Evolutionary conservation across 2,797 vertebrate genomes (phyloP).

Genomic region (Characodon lateralis): DNA sequence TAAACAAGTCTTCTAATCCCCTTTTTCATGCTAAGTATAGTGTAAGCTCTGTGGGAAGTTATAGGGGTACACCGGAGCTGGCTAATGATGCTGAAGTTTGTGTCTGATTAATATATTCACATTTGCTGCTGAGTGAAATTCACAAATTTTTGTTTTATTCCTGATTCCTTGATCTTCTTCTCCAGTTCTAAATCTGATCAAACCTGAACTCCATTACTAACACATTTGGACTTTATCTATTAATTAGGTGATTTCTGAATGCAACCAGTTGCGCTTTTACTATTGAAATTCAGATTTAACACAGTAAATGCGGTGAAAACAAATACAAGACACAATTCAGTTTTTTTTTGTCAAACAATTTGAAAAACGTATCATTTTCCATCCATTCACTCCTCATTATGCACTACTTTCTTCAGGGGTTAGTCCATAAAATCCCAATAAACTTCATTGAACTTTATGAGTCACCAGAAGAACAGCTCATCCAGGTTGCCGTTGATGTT

Average conservation of each 20-base stretch:
- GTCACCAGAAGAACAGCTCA: neutral
- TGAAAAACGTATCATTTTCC: neutral
- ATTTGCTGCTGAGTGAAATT: neutral
- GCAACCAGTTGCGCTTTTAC: neutral
- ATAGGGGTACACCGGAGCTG: neutral
- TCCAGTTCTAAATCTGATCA: neutral
- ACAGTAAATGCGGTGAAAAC: neutral
- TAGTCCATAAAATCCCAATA: neutral
- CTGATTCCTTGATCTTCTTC: neutral
- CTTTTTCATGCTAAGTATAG: neutral
- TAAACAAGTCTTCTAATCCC: neutral
- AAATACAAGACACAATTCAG: neutral
- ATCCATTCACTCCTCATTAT: neutral
- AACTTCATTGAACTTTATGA: neutral
- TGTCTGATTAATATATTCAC: neutral
- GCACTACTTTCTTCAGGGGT: neutral
- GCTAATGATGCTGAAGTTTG: neutral
- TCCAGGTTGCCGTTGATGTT: neutral
- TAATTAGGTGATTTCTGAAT: neutral
- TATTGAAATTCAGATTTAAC: neutral
- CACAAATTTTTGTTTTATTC: neutral
- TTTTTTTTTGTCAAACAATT: neutral
- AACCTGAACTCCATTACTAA: neutral
- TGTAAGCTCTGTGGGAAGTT: neutral
- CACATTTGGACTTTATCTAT: neutral